Percentiles rank a stretch among this genome's conserved stretches.
phyloP scores from a whole-genome alignment of 2,113 vertebrate species.

The Psammodynastes pulverulentus region DNA sequence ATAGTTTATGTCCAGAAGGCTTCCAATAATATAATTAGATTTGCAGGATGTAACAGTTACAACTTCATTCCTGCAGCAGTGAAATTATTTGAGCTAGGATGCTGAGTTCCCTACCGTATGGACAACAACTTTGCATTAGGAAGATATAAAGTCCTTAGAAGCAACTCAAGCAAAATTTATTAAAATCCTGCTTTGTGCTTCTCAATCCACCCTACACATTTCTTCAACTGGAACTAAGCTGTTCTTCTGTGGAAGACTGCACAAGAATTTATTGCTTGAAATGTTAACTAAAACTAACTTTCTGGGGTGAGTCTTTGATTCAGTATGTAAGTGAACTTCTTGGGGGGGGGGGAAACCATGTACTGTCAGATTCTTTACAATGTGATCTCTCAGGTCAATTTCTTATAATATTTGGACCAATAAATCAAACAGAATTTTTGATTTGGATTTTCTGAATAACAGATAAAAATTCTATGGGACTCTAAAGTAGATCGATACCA shows the following conservation, averaged over 20 bases:
- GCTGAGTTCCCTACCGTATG: background rate
- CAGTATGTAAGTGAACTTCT: background rate
- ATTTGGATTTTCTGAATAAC: background rate
- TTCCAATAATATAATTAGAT: background rate
- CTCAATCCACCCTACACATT: background rate
- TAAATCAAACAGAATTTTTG: background rate
- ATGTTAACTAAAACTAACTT: background rate
- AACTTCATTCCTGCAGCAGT: background rate
- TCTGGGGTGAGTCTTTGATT: background rate
- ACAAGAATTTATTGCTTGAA: background rate
- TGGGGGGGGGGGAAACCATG: rapidly evolving
- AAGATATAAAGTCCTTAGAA: background rate
- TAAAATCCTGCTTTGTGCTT: background rate
- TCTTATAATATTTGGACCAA: background rate
- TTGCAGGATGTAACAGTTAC: background rate
- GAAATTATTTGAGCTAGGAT: background rate
- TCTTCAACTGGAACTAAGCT: background rate
- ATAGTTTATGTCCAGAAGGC: background rate
- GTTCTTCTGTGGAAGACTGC: background rate
- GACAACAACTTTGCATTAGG: background rate
- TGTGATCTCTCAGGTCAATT: background rate
- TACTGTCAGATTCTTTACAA: background rate
- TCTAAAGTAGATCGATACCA: background rate
- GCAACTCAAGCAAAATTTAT: background rate
- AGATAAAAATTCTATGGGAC: background rate